Percentiles rank a stretch among this genome's conserved stretches.
These are phyloP conservation scores for Sebastes taczanowskii DNA, from an alignment of 2,797 vertebrate species.

Conservation along the genomic window DNA sequence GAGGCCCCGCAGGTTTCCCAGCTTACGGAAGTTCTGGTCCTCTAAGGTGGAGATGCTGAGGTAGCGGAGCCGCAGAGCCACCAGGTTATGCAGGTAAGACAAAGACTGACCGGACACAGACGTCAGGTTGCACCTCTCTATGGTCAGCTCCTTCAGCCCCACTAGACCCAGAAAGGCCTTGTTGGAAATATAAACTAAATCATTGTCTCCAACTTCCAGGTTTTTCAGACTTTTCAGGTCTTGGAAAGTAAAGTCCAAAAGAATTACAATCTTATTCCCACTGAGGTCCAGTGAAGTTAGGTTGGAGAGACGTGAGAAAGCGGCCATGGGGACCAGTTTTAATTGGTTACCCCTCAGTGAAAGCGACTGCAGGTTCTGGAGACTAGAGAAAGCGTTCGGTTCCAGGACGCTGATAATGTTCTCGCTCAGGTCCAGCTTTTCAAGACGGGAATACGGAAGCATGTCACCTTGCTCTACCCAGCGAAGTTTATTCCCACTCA, in stretches of 20 bases:
- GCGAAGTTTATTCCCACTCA: conserved; percentile 94
- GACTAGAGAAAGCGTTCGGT: conserved; percentile 91
- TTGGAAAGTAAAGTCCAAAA: conserved; percentile 95
- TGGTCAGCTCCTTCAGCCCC: conserved; percentile 89
- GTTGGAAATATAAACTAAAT: conserved; percentile 97
- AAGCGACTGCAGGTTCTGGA: conserved; percentile 88
- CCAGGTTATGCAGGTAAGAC: conserved; percentile 91
- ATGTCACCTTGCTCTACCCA: conserved; percentile 94
- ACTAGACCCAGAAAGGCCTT: conserved; percentile 93
- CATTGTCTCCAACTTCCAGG: conserved; percentile 96
- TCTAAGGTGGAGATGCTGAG: conserved; percentile 90
- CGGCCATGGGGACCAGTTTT: conserved; percentile 93
- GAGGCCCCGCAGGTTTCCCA: conserved; percentile 88
- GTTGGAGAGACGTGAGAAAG: conserved; percentile 92
- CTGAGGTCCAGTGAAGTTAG: conserved; percentile 95
- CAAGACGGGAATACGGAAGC: conserved; percentile 85
- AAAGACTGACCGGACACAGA: conserved; percentile 92
- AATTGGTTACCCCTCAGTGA: conserved; percentile 92
- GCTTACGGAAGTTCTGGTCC: conserved; percentile 92
- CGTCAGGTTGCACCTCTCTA: conserved; percentile 96
- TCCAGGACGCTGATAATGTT: conserved; percentile 94
- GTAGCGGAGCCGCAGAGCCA: conserved; percentile 89
- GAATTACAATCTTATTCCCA: conserved; percentile 95
- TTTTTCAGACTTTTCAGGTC: conserved; percentile 89
- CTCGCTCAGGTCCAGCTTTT: conserved; percentile 95